These are phyloP conservation scores for Heliconius erato DNA, from an alignment of 2,888 invertebrate genomes.

Conservation along the genomic window DNA sequence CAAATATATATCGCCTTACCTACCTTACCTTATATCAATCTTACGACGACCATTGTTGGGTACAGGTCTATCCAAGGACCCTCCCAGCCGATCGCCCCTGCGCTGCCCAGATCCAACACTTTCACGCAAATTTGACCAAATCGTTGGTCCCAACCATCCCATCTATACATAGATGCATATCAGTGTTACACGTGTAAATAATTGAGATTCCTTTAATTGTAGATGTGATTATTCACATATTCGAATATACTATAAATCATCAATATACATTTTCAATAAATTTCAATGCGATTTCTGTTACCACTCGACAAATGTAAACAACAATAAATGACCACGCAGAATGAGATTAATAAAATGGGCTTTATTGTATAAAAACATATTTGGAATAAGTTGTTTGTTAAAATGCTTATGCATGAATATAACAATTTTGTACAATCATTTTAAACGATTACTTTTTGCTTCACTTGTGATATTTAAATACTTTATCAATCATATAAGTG, in stretches of 20 bases:
- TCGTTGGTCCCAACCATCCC: background rate
- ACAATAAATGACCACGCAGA: background rate
- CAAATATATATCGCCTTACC: background rate
- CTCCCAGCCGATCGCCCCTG: background rate
- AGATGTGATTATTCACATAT: conserved; percentile 32
- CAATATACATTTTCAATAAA: background rate
- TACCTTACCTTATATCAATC: too few species aligned
- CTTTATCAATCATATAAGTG: background rate
- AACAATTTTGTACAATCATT: background rate
- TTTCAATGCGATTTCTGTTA: conserved; percentile 3
- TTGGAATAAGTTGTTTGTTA: conserved; percentile 1
- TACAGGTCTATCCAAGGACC: background rate
- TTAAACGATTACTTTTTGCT: background rate
- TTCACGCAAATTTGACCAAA: too few species aligned
- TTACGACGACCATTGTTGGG: background rate
- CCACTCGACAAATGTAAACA: conserved; percentile 34
- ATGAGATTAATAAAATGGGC: background rate
- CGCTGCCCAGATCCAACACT: too few species aligned
- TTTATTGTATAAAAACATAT: conserved; percentile 29
- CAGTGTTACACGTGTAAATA: conserved; percentile 35
- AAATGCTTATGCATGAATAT: background rate
- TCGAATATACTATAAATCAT: conserved; percentile 24
- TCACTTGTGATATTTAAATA: background rate
- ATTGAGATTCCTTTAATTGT: conserved; percentile 28
- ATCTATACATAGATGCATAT: background rate